Base-by-base conservation (phyloP, 2,113 vertebrate genomes). In the Cynoglossus semilaevis region DNA sequence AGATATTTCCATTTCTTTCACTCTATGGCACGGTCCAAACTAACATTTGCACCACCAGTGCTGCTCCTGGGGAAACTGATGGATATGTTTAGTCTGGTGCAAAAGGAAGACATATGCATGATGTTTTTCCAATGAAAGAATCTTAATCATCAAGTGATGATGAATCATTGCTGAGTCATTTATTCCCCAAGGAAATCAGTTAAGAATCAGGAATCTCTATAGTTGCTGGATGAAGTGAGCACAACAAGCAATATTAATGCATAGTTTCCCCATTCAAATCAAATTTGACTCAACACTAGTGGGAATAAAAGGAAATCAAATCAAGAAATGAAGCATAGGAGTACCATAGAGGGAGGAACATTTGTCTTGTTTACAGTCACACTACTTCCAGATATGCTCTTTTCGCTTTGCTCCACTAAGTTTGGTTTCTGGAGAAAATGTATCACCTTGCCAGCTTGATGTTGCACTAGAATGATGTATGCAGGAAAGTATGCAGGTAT, bases 351-450 rank as follows among this genome's bases (percentile, higher is more conserved):
- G 12, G 22, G 52, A 50, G 52, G 53, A 44, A 47, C 49, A 62
- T 75, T 67, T 62, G 45, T 69, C 55, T 76, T 76, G 51, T 74
- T 81, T 69, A 70, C 18, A 13, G 14, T 42, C 61, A 17, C 60
- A 16, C 59, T 58, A 38, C 45, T 58, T 43, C 54, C 34, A 35
- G 1, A 63, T 53, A 47, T 46, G 76, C 43, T 35, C 53, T 56
- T 14, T 40, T 58, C 22, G 22, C n/a, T 13, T 40, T 19, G 8
- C 10, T 51, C 43, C 47, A 56, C 44, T 18, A 36, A 44, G 44
- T 65, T 51, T 19, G 18, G 35, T 36, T 59, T 16, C 5, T 48
- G 50, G 22, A n/a, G 16, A 57, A 65, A 53, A 50, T 65, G 1
- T 68, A 59, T 74, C 22, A 9, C 35, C 37, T 57, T 37, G 47